These are phyloP conservation scores for Scortum barcoo DNA, from an alignment of 2,113 vertebrate species.

Conservation along the genomic window DNA sequence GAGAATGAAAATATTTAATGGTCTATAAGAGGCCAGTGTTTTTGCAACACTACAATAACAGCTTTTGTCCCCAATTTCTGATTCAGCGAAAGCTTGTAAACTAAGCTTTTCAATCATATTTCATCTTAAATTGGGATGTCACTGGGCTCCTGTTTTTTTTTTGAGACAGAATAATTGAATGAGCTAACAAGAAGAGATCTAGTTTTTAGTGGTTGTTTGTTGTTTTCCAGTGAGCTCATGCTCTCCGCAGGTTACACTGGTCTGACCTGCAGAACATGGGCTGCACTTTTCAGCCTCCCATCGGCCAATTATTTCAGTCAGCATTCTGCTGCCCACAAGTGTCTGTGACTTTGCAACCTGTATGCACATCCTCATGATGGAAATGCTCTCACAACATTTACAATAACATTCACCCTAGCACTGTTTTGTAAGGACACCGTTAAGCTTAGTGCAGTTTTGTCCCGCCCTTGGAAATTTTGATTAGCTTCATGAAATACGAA, in stretches of 20 bases:
- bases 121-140: not conserved
- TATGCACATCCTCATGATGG: not conserved
- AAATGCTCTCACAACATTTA: not conserved
- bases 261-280: not conserved
- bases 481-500: constrained; percentile 29
- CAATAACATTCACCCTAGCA: not conserved
- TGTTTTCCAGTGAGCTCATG: not conserved
- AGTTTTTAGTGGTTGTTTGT: not conserved
- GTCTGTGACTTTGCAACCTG: not conserved
- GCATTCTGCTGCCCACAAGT: not conserved
- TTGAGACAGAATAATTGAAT: not conserved
- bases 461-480: constrained; percentile 16
- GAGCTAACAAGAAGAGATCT: not conserved
- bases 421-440: constrained; percentile 5
- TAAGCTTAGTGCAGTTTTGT: not conserved
- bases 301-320: constrained; percentile 5
- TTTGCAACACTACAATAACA: constrained; percentile 35
- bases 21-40: constrained; percentile 39
- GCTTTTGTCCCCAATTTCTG: constrained; percentile 25
- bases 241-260: not conserved
- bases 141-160: constrained; percentile 8
- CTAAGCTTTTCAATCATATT: not conserved
- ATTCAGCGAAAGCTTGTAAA: constrained; percentile 23
- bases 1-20: constrained; percentile 52
- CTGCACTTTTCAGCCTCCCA: not conserved